Conservation (phyloP, 2,888 invertebrate species). For the Pegoplata infirma region DNA sequence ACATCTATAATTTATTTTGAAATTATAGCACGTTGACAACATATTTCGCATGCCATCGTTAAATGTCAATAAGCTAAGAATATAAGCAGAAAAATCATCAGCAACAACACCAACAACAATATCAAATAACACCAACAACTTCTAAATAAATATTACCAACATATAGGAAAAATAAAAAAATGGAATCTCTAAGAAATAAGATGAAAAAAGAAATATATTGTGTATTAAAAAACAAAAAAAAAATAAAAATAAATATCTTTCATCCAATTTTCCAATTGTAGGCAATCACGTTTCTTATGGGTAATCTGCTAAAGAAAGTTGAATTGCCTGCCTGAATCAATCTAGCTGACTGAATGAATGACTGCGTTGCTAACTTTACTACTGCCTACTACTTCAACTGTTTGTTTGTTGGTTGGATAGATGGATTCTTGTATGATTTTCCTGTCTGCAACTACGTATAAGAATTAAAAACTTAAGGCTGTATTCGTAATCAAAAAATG, state of each 20-base stretch:
- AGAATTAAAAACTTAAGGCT: neutral
- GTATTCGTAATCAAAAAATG: too few relatives aligned
- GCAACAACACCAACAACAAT: slow-evolving; percentile 6
- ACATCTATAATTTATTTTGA: slow-evolving; percentile 22
- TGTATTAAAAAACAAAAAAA: slow-evolving; percentile 28
- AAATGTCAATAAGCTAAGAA: slow-evolving; percentile 49
- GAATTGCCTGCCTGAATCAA: slow-evolving; percentile 33
- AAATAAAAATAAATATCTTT: slow-evolving; percentile 6
- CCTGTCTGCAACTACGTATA: neutral
- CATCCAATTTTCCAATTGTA: slow-evolving; percentile 60
- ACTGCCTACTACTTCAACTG: too few relatives aligned
- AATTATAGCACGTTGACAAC: slow-evolving; percentile 53
- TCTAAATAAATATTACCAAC: slow-evolving; percentile 29
- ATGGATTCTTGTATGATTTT: neutral
- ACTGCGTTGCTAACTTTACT: too few relatives aligned
- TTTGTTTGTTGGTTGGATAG: slow-evolving; percentile 15
- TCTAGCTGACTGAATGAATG: slow-evolving; percentile 34
- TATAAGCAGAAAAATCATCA: slow-evolving; percentile 31
- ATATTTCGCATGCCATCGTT: slow-evolving; percentile 53
- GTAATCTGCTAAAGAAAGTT: slow-evolving; percentile 37
- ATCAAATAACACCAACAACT: slow-evolving; percentile 13
- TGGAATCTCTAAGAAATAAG: neutral
- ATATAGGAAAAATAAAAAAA: slow-evolving; percentile 6
- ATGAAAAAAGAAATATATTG: neutral
- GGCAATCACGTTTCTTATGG: slow-evolving; percentile 63